Conservation (phyloP, 2,888 invertebrate genomes). For the Harmothoe impar region DNA sequence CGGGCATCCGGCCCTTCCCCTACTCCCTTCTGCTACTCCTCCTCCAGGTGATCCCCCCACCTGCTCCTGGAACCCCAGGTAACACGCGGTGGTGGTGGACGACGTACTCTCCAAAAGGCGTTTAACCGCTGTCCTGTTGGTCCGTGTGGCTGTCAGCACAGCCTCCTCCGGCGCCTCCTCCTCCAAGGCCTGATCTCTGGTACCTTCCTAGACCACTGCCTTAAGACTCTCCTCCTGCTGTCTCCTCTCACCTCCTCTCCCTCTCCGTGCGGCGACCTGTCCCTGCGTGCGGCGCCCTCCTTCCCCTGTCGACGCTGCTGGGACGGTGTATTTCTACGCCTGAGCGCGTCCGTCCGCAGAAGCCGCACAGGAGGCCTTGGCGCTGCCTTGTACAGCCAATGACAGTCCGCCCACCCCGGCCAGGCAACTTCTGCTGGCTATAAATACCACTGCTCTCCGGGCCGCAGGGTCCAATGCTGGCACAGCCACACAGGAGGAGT, state of each 20-base stretch:
- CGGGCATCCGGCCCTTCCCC: neutral
- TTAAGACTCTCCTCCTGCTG: neutral
- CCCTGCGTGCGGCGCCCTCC: neutral
- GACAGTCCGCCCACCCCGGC: slow-evolving; percentile 27
- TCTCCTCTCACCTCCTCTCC: slow-evolving; percentile 29
- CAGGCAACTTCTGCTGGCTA: slow-evolving; percentile 24
- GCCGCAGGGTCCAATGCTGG: neutral
- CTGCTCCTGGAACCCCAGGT: slow-evolving; percentile 6
- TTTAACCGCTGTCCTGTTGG: neutral
- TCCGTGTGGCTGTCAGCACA: neutral
- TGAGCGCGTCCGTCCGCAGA: slow-evolving; percentile 25
- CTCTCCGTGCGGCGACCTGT: slow-evolving; percentile 15
- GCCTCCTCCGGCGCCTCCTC: neutral
- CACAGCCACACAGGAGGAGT: no score
- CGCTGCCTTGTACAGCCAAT: slow-evolving; percentile 45
- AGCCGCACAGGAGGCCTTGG: slow-evolving; percentile 9
- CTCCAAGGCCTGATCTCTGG: slow-evolving; percentile 16
- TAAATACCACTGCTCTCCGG: slow-evolving; percentile 32
- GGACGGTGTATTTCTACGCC: neutral
- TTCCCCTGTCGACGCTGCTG: neutral
- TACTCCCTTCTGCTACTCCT: neutral
- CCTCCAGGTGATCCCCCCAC: neutral
- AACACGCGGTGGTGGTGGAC: neutral
- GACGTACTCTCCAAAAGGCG: neutral
- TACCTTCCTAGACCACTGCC: slow-evolving; percentile 12